Conservation (phyloP, 2,113 vertebrate genomes). For the Rhinolophus ferrumequinum region DNA sequence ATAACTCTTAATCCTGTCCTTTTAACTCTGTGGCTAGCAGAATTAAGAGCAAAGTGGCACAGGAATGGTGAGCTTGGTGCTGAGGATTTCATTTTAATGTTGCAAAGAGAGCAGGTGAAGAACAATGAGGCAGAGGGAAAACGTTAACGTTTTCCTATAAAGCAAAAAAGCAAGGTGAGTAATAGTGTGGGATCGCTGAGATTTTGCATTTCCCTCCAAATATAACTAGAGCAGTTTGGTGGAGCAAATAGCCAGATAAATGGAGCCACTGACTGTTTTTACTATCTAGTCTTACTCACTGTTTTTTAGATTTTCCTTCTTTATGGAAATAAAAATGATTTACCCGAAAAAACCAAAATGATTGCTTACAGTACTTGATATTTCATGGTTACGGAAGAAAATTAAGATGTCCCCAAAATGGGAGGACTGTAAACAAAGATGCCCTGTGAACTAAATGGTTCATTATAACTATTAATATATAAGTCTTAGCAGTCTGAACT, state of each 20-base stretch:
- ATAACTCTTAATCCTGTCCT: slow-evolving; percentile 73
- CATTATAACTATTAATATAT: background rate
- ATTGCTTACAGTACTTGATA: background rate
- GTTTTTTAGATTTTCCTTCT: background rate
- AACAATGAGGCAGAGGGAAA: background rate
- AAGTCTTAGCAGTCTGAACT: background rate
- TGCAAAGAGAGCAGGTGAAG: slow-evolving; percentile 44
- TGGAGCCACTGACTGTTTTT: background rate
- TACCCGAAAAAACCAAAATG: background rate
- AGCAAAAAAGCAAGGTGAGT: background rate
- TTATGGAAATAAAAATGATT: slow-evolving; percentile 45
- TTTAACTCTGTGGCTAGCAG: slow-evolving; percentile 82
- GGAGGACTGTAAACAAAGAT: background rate
- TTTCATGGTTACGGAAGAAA: slow-evolving; percentile 32
- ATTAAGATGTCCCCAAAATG: background rate
- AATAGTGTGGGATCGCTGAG: background rate
- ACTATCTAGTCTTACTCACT: background rate
- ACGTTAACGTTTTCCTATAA: background rate
- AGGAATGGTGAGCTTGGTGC: slow-evolving; percentile 75
- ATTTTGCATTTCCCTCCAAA: slow-evolving; percentile 7
- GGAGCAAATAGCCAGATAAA: background rate
- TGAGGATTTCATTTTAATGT: slow-evolving; percentile 83
- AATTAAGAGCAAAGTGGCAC: slow-evolving; percentile 80
- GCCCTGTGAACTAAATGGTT: background rate
- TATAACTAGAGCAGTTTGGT: background rate